phyloP scores from a whole-genome alignment of 1,140 invertebrate genomes.

The Eumeta japonica region DNA sequence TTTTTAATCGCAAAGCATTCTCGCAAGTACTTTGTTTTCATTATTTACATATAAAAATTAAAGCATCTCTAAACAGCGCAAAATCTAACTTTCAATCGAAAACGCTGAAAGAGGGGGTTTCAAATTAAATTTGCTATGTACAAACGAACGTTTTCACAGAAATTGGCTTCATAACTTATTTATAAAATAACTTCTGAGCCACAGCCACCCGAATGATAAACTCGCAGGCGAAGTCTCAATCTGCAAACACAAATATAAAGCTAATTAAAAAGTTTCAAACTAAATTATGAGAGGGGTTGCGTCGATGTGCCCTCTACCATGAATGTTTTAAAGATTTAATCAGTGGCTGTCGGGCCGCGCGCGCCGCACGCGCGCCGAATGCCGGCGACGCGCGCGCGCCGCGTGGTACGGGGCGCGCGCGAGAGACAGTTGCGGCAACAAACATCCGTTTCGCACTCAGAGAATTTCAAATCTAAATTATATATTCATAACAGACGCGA shows the following conservation, averaged over 20 bases:
- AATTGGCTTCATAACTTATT: too few species aligned
- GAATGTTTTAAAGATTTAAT: slow-evolving; percentile 49
- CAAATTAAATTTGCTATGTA: too few species aligned
- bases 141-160: too few species aligned
- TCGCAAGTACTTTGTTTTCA: too few species aligned
- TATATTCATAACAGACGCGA: slow-evolving; percentile 55
- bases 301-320: slow-evolving; percentile 44
- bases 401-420: too few species aligned
- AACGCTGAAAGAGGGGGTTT: too few species aligned
- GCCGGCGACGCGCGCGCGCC: slow-evolving; percentile 8
- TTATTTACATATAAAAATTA: too few species aligned
- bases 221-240: slow-evolving; percentile 49
- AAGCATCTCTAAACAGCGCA: too few species aligned
- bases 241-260: slow-evolving; percentile 58
- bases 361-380: too few species aligned
- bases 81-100: too few species aligned
- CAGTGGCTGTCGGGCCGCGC: slow-evolving; percentile 36
- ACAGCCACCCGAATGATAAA: slow-evolving; percentile 42
- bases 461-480: slow-evolving; percentile 58
- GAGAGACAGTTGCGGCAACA: slow-evolving; percentile 44
- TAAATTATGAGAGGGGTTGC: slow-evolving; percentile 55
- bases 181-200: slow-evolving; percentile 43
- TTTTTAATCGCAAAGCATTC: too few species aligned
- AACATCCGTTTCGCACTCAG: slow-evolving; percentile 52
- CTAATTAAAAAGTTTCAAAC: slow-evolving; percentile 58